Conservation (phyloP, 2,797 vertebrate genomes). For the Rhabdomys pumilio region DNA sequence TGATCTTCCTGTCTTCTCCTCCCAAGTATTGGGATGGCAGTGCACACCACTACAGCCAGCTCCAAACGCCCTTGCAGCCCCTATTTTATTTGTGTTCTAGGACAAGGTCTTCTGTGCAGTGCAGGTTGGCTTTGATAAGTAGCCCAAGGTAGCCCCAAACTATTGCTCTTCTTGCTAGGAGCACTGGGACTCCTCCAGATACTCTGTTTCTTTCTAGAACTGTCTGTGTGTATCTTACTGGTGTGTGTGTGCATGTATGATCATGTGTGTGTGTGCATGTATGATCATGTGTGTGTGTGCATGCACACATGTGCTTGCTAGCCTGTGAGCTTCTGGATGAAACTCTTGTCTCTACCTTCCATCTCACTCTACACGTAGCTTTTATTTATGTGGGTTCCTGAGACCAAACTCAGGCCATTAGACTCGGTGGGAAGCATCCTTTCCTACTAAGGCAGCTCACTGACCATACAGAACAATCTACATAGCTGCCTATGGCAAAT, state of each 20-base stretch:
- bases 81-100: not conserved
- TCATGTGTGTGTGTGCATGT: not conserved
- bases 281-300: not conserved
- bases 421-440: not conserved
- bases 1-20: not conserved
- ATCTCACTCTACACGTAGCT: not conserved
- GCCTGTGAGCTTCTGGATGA: not conserved
- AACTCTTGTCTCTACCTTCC: not conserved
- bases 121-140: too few species aligned
- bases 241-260: too few species aligned
- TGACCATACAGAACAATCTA: not conserved
- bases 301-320: not conserved
- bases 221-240: not conserved
- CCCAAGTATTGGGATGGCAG: not conserved
- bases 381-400: not conserved
- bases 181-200: not conserved
- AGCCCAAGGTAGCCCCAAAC: not conserved
- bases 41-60: not conserved
- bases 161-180: not conserved
- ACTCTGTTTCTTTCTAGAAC: not conserved
- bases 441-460: not conserved
- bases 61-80: not conserved
- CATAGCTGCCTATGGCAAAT: not conserved
- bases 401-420: not conserved
- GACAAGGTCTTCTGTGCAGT: not conserved